phyloP scores from a whole-genome alignment of 2,113 vertebrate genomes.

The Antechinus flavipes region DNA sequence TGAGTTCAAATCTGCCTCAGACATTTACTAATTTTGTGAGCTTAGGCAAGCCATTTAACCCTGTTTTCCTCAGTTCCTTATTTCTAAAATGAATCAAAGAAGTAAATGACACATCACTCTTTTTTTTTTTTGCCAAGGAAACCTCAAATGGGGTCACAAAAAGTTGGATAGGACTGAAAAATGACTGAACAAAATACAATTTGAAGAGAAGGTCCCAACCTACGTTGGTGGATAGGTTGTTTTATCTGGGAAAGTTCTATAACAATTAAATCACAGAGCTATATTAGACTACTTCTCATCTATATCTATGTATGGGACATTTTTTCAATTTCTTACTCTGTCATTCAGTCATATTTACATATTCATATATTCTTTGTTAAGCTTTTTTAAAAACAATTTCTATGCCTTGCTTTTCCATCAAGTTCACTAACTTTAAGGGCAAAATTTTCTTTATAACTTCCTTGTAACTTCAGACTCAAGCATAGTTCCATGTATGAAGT shows the following conservation, averaged over 20 bases:
- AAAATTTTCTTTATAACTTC: slow-evolving; percentile 11
- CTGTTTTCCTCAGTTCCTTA: background rate
- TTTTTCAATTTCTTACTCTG: background rate
- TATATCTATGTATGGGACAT: background rate
- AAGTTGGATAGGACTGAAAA: background rate
- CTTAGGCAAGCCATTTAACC: background rate
- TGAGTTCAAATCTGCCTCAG: background rate
- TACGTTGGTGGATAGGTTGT: background rate
- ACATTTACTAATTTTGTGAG: background rate
- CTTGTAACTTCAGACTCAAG: background rate
- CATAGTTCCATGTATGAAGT: background rate
- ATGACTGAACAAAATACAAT: background rate
- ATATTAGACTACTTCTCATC: background rate
- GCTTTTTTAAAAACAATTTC: slow-evolving; percentile 31
- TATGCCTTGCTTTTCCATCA: background rate
- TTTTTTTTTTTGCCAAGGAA: background rate
- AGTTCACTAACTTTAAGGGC: background rate
- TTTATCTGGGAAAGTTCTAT: background rate
- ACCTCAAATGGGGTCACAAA: background rate
- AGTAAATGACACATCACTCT: background rate
- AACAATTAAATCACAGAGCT: background rate
- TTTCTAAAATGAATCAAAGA: background rate
- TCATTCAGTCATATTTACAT: background rate
- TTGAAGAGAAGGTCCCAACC: background rate
- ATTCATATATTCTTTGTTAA: background rate